Base-by-base conservation (phyloP, 64 coral and sea anemone genomes). In the Hydrozoanthus tunicans region DNA sequence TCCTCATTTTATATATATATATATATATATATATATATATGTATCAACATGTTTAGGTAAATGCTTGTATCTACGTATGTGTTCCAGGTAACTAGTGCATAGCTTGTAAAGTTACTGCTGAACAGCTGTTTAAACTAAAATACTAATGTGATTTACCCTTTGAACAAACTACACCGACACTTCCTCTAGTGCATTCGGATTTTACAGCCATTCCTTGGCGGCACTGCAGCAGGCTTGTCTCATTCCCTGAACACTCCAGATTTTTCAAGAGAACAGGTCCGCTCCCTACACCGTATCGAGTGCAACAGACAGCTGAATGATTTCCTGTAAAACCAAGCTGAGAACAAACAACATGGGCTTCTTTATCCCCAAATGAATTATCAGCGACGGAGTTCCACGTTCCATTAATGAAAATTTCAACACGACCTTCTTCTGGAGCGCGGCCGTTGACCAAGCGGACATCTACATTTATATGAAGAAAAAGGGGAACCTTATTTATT, bases 341-440 rank as follows among this genome's bases (percentile, higher is more conserved):
- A 27, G n/a, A 26, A 74, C 71, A 74, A 9, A 74, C 71, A 8
- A 74, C 71, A 26, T 74, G 71, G 9, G 71, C 24, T 74, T 74
- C 71, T 26, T 74, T 26, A n/a, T 26, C 8, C 9, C 71, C 71
- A 74, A 74, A 74, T 8, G 8, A 17, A 32, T 74, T 26, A 17
- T 74, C 71, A 3, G n/a, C 20, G 5, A 74, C 71, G 9, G 71
- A 25, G 25, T 81, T 71, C 81, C 91, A 92, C 9, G 80, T 77
- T 74, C 91, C 91, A 60, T 77, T 57, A 58, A 77, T 65, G 4
- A 32, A 61, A 11, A 92, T 76, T 32, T 92, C 91, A 65, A 92
- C 53, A 5, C 91, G 91, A 67, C 91, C 91, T 67, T 65, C 24
- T 12, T 69, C 53, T 24, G 13, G 0, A 26, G 26, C 17, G n/a